phyloP scores from a whole-genome alignment of 2,797 vertebrate genomes.

The Rhinatrema bivittatum region DNA sequence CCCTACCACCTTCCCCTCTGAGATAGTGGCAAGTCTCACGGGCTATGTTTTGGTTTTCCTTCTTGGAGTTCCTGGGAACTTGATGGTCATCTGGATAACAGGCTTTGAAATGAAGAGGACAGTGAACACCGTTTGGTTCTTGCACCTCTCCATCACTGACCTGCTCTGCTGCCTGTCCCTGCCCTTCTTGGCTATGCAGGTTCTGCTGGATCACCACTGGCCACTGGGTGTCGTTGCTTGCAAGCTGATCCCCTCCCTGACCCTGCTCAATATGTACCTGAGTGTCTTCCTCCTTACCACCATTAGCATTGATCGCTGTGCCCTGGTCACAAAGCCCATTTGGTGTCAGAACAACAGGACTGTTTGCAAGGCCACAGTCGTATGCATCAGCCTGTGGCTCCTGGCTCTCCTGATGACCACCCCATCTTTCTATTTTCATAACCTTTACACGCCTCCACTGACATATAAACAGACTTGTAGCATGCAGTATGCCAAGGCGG shows the following conservation, averaged over 20 bases:
- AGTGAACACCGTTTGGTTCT: constrained; percentile 79
- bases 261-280: constrained; percentile 74
- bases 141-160: constrained; percentile 76
- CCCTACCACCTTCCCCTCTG: too few relatives aligned
- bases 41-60: constrained; percentile 58
- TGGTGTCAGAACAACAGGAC: constrained; percentile 80
- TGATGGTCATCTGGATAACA: constrained; percentile 74
- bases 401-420: constrained; percentile 52
- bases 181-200: constrained; percentile 58
- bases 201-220: constrained; percentile 55
- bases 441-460: rapidly evolving
- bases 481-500: rapidly evolving
- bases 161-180: constrained; percentile 77
- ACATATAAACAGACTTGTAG: rapidly evolving
- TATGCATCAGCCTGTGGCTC: constrained; percentile 51
- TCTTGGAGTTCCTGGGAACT: constrained; percentile 73
- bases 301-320: constrained; percentile 77
- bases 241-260: constrained; percentile 54
- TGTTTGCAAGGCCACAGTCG: background rate
- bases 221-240: constrained; percentile 51
- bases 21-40: too few relatives aligned
- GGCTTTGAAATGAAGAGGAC: constrained; percentile 50
- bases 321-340: constrained; percentile 63
- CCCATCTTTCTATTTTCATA: constrained; percentile 58
- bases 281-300: constrained; percentile 68